These are phyloP conservation scores for Andricus curvator DNA, from an alignment of 2,888 invertebrate genomes.

Conservation along the genomic window DNA sequence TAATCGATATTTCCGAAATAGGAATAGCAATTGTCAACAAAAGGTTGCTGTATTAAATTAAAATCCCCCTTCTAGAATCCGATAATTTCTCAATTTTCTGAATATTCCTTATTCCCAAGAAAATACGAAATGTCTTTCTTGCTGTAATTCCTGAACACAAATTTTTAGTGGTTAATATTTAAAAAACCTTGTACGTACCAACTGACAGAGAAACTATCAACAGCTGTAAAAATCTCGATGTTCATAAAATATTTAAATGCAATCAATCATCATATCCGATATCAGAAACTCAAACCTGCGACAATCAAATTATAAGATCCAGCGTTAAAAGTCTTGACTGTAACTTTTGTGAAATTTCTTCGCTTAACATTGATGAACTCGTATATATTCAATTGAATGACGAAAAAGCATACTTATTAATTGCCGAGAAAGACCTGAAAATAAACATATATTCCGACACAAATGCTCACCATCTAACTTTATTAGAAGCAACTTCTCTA, in stretches of 20 bases:
- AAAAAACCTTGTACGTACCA: too few relatives aligned
- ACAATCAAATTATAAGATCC: neutral
- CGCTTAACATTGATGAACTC: neutral
- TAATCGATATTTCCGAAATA: too few relatives aligned
- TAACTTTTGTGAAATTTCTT: neutral
- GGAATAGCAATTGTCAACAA: neutral
- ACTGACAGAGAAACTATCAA: too few relatives aligned
- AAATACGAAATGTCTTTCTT: too few relatives aligned
- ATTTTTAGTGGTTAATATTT: too few relatives aligned
- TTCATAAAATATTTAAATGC: neutral
- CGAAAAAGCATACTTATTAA: neutral
- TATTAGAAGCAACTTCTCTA: neutral
- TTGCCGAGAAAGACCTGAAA: neutral
- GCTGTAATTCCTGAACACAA: too few relatives aligned
- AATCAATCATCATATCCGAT: neutral
- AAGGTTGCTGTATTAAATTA: neutral
- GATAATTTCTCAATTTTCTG: neutral
- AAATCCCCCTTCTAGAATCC: neutral
- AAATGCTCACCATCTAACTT: neutral
- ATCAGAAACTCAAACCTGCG: neutral
- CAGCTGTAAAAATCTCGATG: neutral
- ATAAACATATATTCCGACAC: neutral
- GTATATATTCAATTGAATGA: neutral
- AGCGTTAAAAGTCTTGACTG: neutral
- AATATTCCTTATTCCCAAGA: neutral